Base-by-base conservation (phyloP, 2,888 invertebrate species). In the Hermaeophaga mercurialis region DNA sequence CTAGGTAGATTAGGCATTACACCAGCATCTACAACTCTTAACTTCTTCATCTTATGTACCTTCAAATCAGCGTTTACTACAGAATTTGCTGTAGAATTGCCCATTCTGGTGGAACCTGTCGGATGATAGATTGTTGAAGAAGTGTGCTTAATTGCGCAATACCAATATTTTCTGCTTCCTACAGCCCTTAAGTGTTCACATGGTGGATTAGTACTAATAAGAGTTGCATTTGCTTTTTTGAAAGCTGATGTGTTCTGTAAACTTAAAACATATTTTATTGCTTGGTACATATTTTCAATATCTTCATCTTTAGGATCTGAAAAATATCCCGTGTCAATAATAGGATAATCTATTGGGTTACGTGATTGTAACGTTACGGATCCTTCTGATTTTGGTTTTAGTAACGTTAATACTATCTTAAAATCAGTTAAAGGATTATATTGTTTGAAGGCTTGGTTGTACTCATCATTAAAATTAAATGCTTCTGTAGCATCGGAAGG, bases 261-360 rank as follows among this genome's bases (percentile, higher is more conserved):
- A n/a, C 59, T 54, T 19, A 66, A 14, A 9, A 64, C 44, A 22
- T 45, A 57, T 8, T 84, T 77, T 3, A 87, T 80, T 0, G 85
- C 83, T 11, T 81, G 79, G 1, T 87, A 79, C 7, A 87, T 76
- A 1, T 83, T 85, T 66, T 91, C 91, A 1, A 84, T 75, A 66
- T 91, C 90, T n/a, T 65, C 46, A 8, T 58, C 47, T 4, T 58
- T 28, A 6, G 38, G 11, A 48, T 72, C 70, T 0, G 63, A 58
- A 4, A 69, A 65, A 33, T 64, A 70, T 11, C 66, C 64, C 0
- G 66, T 62, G 52, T 73, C 59, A 5, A 74, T 73, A 5, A 64
- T 3, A 0, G 73, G 73, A 55, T 68, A 70, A 26, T 72, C 70
- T 11, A 66, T 59, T 5, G 72, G 71, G 58, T 66, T 62, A 0